These are phyloP conservation scores for Eriocheir sinensis DNA, from an alignment of 1,140 invertebrate species.

Conservation along the genomic window DNA sequence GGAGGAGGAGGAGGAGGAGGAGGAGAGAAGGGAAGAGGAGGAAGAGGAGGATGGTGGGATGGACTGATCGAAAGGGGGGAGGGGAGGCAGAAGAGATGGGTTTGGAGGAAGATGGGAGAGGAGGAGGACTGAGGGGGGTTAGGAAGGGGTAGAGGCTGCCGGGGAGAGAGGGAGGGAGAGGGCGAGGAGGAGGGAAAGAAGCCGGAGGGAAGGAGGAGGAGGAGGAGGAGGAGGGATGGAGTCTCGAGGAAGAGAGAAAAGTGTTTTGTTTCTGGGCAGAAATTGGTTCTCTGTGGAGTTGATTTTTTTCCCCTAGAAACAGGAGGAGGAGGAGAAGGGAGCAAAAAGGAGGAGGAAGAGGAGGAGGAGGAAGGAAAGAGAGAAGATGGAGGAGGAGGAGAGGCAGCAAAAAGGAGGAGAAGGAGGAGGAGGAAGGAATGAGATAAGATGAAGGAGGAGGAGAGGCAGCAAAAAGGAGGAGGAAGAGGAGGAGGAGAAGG, in stretches of 20 bases:
- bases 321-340: constrained; percentile 27
- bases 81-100: background rate
- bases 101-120: background rate
- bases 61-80: background rate
- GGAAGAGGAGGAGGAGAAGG: background rate
- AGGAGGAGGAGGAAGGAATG: background rate
- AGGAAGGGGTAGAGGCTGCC: too few relatives aligned
- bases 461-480: background rate
- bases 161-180: background rate
- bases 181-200: background rate
- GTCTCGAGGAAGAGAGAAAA: constrained; percentile 19
- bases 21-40: background rate
- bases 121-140: background rate
- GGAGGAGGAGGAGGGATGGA: background rate
- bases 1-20: background rate
- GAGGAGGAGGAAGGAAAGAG: background rate
- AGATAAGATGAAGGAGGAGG: background rate
- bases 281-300: constrained; percentile 24
- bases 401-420: background rate
- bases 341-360: background rate
- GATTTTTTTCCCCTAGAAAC: constrained; percentile 32
- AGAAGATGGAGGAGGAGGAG: background rate
- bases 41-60: background rate
- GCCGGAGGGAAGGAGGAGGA: background rate
- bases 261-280: constrained; percentile 15